Percentiles rank a stretch among this genome's conserved stretches.
phyloP scores from a whole-genome alignment of 2,113 vertebrate genomes.

The Megaceryle torquata region DNA sequence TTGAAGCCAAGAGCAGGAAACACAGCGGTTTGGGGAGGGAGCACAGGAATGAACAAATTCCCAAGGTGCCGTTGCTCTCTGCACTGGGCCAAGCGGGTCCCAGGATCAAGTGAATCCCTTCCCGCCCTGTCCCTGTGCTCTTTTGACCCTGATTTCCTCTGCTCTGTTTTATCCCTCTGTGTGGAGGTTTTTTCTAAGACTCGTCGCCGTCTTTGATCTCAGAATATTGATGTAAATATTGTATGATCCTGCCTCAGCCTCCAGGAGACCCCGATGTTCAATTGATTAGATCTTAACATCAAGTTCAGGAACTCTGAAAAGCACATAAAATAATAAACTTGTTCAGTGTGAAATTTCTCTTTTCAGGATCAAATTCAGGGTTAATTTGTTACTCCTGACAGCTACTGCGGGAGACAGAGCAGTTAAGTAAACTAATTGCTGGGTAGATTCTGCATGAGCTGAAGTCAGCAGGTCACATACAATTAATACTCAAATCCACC shows the following conservation, averaged over 20 bases:
- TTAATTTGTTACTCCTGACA: constrained; percentile 28
- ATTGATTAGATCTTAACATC: constrained; percentile 25
- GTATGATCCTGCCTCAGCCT: constrained; percentile 22
- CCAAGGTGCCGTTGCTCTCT: fast-evolving
- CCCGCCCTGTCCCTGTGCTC: neutral
- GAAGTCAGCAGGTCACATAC: neutral
- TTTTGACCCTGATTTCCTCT: neutral
- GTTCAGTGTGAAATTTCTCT: constrained; percentile 48
- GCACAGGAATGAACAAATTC: neutral
- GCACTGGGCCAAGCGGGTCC: neutral
- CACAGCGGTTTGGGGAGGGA: fast-evolving
- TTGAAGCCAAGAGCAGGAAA: neutral
- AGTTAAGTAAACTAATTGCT: neutral
- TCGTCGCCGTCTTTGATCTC: neutral
- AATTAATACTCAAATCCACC: constrained; percentile 39
- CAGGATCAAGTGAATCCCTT: neutral
- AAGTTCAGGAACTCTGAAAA: constrained; percentile 48
- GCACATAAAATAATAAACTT: constrained; percentile 67
- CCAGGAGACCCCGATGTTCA: constrained; percentile 36
- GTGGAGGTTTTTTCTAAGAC: neutral
- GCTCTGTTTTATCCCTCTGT: neutral
- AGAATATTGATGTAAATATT: constrained; percentile 35
- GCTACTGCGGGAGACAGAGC: neutral
- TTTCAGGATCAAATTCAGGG: neutral
- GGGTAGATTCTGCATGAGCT: neutral